Conservation (phyloP, 2,113 vertebrate species). For the Ardeotis arabs region DNA sequence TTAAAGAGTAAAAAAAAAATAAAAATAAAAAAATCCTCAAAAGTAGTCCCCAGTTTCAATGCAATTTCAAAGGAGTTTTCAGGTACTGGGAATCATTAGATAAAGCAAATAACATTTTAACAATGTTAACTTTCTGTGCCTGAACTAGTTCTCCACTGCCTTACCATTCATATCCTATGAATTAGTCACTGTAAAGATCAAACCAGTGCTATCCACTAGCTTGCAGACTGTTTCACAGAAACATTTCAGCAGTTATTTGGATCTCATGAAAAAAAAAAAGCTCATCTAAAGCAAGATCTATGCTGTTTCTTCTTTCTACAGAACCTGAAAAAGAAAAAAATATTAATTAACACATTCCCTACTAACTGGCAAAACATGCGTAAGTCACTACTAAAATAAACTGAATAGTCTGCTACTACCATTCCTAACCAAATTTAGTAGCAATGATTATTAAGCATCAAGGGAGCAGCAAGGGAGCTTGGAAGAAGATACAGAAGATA, state of each 20-base stretch:
- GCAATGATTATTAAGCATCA: neutral
- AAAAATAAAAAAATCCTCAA: too few species aligned
- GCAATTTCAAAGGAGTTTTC: neutral
- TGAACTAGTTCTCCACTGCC: neutral
- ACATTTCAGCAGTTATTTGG: neutral
- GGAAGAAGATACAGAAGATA: neutral
- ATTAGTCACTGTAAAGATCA: neutral
- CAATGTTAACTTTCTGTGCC: neutral
- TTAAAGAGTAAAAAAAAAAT: too few species aligned
- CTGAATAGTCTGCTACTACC: neutral
- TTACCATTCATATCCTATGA: neutral
- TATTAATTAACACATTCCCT: neutral
- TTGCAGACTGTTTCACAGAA: neutral
- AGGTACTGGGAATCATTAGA: neutral
- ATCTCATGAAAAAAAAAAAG: neutral
- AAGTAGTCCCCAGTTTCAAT: neutral
- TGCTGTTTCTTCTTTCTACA: neutral
- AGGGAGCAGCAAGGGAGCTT: neutral
- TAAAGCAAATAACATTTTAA: neutral
- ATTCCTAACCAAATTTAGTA: neutral
- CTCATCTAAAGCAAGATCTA: neutral
- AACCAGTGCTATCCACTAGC: neutral
- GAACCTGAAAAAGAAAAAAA: neutral
- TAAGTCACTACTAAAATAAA: neutral
- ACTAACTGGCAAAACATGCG: neutral